Conservation (phyloP, 2,888 invertebrate genomes). For the Stenolophus ochropezus region DNA sequence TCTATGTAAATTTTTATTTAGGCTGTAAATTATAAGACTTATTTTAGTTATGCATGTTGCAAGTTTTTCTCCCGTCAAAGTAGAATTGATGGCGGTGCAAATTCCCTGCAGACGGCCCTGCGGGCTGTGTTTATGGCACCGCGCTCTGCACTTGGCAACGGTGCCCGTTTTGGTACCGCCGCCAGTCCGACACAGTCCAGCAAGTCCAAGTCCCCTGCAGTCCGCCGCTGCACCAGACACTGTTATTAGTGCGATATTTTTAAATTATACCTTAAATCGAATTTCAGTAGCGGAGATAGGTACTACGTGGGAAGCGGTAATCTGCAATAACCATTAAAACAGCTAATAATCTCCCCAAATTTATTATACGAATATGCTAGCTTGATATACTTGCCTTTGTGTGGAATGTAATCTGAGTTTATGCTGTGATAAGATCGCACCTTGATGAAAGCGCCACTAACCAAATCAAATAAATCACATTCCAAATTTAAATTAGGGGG, state of each 20-base stretch:
- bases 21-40: too few species aligned
- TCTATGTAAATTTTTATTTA: too few species aligned
- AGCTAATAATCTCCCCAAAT: conserved; percentile 54
- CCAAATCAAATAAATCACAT: conserved; percentile 1
- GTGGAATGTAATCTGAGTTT: conserved; percentile 16
- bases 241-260: conserved; percentile 59
- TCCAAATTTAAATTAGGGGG: conserved; percentile 1
- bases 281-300: conserved; percentile 58
- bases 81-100: neutral
- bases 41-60: neutral
- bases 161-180: conserved; percentile 50
- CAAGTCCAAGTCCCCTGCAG: neutral
- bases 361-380: conserved; percentile 42
- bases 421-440: conserved; percentile 17
- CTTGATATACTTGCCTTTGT: conserved; percentile 15
- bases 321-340: conserved; percentile 58
- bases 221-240: conserved; percentile 34
- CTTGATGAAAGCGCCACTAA: neutral
- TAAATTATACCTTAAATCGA: conserved; percentile 59
- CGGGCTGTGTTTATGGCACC: conserved; percentile 2
- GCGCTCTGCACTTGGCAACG: conserved; percentile 33
- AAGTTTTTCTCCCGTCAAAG: neutral
- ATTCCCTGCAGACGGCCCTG: neutral
- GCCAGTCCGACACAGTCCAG: conserved; percentile 12
- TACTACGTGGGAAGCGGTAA: conserved; percentile 39